Conservation (phyloP, 2,888 invertebrate species). For the Ethmia dodecea region DNA sequence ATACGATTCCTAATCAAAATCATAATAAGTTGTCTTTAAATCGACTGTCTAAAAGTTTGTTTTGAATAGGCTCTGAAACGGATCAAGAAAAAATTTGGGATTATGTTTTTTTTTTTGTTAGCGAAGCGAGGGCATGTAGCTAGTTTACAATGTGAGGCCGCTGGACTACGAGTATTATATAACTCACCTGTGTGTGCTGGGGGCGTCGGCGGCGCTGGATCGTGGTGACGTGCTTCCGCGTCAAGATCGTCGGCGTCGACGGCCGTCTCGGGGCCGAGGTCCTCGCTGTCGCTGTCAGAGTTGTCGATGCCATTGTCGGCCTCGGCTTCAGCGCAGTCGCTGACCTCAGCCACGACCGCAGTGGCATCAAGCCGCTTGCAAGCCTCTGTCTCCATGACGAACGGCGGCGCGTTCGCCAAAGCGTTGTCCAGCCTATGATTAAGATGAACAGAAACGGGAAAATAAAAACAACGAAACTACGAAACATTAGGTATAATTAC, state of each 20-base stretch:
- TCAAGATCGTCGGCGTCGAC: slow-evolving; percentile 83
- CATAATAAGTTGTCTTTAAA: no score
- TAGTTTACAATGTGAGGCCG: no score
- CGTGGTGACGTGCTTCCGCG: slow-evolving; percentile 54
- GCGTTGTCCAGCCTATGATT: slow-evolving; percentile 70
- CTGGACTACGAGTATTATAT: no score
- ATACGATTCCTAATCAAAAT: no score
- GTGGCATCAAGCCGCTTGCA: slow-evolving; percentile 49
- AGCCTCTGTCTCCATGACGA: slow-evolving; percentile 59
- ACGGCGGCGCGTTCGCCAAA: slow-evolving; percentile 67
- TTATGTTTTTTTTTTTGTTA: no score
- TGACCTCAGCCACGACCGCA: slow-evolving; percentile 34
- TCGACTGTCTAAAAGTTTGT: no score
- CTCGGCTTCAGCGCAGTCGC: slow-evolving; percentile 38
- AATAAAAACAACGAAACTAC: no score
- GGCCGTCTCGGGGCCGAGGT: slow-evolving; percentile 87
- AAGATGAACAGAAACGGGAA: no score
- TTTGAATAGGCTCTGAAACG: no score
- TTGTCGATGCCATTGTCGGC: slow-evolving; percentile 58
- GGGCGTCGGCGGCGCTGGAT: slow-evolving; percentile 74
- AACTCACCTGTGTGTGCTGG: slow-evolving; percentile 75
- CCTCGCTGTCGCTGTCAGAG: slow-evolving; percentile 79
- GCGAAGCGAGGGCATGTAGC: no score
- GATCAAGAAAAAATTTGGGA: no score
- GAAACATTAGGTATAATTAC: no score